A percentile compares a stretch with the other conserved stretches of the same genome.
phyloP scores from a whole-genome alignment of 2,113 vertebrate species.

The Lepidiolamprologus cunningtoni region DNA sequence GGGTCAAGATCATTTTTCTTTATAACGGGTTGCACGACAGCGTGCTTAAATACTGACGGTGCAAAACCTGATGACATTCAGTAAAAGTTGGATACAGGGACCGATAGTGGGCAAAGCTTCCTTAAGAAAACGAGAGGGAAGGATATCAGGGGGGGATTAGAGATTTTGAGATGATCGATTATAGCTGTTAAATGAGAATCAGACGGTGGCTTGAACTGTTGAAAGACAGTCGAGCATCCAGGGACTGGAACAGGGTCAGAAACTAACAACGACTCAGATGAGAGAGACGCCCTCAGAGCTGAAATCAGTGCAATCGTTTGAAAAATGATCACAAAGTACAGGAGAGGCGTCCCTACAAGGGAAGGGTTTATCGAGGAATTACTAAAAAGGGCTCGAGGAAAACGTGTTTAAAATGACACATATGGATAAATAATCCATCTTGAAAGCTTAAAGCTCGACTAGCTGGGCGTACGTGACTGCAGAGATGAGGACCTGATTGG shows the following conservation, averaged over 20 bases:
- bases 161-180: fast-evolving
- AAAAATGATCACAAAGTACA: neutral
- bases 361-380: neutral
- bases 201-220: neutral
- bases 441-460: neutral
- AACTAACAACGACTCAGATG: neutral
- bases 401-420: fast-evolving
- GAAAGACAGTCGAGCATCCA: neutral
- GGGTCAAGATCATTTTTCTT: too few relatives aligned
- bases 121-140: neutral
- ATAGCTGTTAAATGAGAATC: fast-evolving
- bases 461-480: fast-evolving
- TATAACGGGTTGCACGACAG: too few relatives aligned
- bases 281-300: neutral
- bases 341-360: neutral
- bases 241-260: neutral
- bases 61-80: neutral
- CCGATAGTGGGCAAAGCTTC: neutral
- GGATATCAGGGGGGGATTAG: fast-evolving
- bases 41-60: too few relatives aligned
- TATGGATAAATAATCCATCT: neutral
- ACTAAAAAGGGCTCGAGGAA: neutral
- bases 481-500: neutral
- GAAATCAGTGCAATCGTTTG: neutral
- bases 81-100: neutral